Evolutionary conservation across 2,797 vertebrate species (phyloP).

Genomic region (Brotogeris chrysoptera): DNA sequence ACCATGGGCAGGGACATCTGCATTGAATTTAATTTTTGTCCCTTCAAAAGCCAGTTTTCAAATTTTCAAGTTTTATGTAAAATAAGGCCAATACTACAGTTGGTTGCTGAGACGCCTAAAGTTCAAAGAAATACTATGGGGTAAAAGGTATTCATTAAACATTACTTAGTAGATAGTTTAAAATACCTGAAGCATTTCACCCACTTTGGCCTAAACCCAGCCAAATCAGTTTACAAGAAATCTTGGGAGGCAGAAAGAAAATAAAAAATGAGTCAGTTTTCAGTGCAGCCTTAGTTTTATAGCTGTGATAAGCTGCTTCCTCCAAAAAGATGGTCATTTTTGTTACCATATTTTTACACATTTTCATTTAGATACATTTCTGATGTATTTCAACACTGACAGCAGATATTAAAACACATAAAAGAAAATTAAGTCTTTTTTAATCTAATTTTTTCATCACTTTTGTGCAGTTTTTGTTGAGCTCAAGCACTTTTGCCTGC

Average conservation of each 20-base stretch:
- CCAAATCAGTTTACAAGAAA: not conserved
- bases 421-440: conserved; percentile 11
- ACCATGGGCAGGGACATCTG: not conserved
- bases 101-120: not conserved
- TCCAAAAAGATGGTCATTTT: not conserved
- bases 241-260: not conserved
- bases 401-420: not conserved
- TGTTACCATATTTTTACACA: not conserved
- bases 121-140: not conserved
- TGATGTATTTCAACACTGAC: not conserved
- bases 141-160: conserved; percentile 9
- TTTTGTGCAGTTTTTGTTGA: not conserved
- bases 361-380: not conserved
- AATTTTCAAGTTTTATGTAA: conserved; percentile 15
- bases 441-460: not conserved
- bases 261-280: not conserved
- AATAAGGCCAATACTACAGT: not conserved
- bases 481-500: not conserved
- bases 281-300: not conserved
- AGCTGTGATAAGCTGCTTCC: not conserved
- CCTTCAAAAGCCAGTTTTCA: not conserved
- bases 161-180: not conserved
- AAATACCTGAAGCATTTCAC: not conserved
- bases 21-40: not conserved
- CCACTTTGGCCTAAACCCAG: not conserved